Percentiles rank a stretch among this genome's conserved stretches.
phyloP scores from a whole-genome alignment of 92 coral and sea anemone genomes.

The Isaurus tuberculatus region DNA sequence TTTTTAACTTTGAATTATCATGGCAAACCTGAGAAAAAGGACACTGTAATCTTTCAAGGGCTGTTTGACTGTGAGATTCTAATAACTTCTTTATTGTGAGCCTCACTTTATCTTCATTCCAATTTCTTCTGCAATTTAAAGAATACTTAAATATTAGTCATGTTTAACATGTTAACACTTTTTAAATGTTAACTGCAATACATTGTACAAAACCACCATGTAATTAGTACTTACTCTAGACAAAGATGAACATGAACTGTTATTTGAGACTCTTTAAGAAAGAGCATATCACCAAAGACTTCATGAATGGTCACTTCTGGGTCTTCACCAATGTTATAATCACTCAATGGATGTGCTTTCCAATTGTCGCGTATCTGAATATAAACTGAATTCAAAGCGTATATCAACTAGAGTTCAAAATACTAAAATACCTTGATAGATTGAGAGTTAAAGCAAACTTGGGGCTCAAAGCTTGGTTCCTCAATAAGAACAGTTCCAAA shows the following conservation, averaged over 20 bases:
- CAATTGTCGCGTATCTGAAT: slow-evolving; percentile 92
- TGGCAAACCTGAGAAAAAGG: slow-evolving; percentile 90
- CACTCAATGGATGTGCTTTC: slow-evolving; percentile 88
- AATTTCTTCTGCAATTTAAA: slow-evolving; percentile 68
- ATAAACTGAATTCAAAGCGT: slow-evolving; percentile 59
- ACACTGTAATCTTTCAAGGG: slow-evolving; percentile 89
- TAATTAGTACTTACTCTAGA: slow-evolving; percentile 79
- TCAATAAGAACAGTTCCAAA: too few relatives aligned
- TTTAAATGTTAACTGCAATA: too few relatives aligned
- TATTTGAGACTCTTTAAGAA: slow-evolving; percentile 70
- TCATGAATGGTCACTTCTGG: slow-evolving; percentile 80
- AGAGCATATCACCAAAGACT: slow-evolving; percentile 88
- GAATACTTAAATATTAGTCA: background rate
- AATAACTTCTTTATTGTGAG: slow-evolving; percentile 85
- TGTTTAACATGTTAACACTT: background rate
- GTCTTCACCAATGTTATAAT: slow-evolving; percentile 73
- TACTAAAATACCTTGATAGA: background rate
- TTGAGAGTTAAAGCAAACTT: too few relatives aligned
- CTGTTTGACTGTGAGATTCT: slow-evolving; percentile 91
- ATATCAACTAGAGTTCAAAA: background rate
- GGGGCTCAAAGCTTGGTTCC: too few relatives aligned
- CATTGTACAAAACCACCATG: too few relatives aligned
- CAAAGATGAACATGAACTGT: slow-evolving; percentile 90
- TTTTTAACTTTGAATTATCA: background rate
- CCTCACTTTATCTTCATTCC: slow-evolving; percentile 94